Base-by-base conservation (phyloP, 2,888 invertebrate species). In the Hoplodrina ambigua region DNA sequence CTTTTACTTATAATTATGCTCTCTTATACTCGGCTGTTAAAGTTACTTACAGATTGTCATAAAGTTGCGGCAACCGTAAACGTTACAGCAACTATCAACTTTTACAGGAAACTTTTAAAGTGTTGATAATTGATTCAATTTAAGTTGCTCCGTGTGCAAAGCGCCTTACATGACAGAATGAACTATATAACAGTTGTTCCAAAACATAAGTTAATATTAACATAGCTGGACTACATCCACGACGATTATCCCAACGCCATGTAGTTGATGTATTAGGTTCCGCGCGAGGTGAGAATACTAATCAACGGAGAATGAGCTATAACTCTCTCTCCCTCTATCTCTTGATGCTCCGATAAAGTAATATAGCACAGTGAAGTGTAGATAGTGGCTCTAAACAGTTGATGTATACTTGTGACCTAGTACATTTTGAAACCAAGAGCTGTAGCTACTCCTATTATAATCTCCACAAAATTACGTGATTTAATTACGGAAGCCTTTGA, bases 231-330 rank as follows among this genome's bases (percentile, higher is more conserved):
- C 44, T 71, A 61, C 20, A 67, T 63, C 59, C 70, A 15, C 50
- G 53, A 37, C 60, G 63, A 72, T 33, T 65, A 69, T 65, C 72
- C 78, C 59, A 25, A 55, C 70, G 60, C 59, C 72, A 57, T 67
- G 60, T 67, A 64, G 30, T 58, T 78, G 78, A 78, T 78, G 73
- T 81, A 78, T 78, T 78, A 67, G 60, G 20, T 57, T 25, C 41
- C 30, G 61, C 25, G 57, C 78, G 78, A 64, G 81, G 50, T 15
- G 44, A 49, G 81, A 64, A 72, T 78, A 78, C 78, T 78, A 78
- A 78, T 81, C 41, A 60, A 19, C 17, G 52, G n/a, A 4, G 44
- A 46, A 72, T 54, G 66, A 81, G 63, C 60, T 53, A 67, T 72
- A 58, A 67, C 66, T 78, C 54, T 64, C 49, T 8, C 46, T 15